Conservation (phyloP, 2,113 vertebrate genomes). For the Paramisgurnus dabryanus region DNA sequence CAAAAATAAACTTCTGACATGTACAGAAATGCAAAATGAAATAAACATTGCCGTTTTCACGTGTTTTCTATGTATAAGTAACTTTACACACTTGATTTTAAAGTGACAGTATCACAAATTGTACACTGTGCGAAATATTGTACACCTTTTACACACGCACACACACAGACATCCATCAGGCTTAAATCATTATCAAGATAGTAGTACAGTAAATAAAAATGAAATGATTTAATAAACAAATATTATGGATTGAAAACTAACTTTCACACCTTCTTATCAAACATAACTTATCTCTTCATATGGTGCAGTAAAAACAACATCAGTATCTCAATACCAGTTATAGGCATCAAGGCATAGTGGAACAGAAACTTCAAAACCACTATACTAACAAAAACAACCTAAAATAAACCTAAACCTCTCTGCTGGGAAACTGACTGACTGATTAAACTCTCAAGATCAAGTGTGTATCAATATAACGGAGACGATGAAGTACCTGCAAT, state of each 20-base stretch:
- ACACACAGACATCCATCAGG: constrained; percentile 13
- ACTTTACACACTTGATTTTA: constrained; percentile 71
- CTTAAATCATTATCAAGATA: constrained; percentile 54
- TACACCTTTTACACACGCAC: constrained; percentile 17
- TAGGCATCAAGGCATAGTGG: constrained; percentile 26
- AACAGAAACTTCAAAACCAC: constrained; percentile 1
- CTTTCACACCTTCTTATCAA: background rate
- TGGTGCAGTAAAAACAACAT: constrained; percentile 57
- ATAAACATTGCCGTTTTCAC: constrained; percentile 57
- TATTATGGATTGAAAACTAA: constrained; percentile 31
- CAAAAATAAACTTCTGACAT: constrained; percentile 63
- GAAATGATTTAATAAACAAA: constrained; percentile 22
- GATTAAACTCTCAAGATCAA: background rate
- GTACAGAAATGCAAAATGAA: constrained; percentile 76
- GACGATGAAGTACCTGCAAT: constrained; percentile 52
- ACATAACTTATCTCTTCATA: constrained; percentile 33
- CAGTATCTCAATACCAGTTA: constrained; percentile 27
- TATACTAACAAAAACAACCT: background rate
- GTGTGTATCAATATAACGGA: constrained; percentile 49
- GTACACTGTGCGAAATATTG: constrained; percentile 63
- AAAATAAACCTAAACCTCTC: background rate
- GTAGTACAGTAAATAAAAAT: constrained; percentile 57
- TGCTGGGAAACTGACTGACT: background rate
- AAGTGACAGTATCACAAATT: constrained; percentile 81
- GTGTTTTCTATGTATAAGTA: constrained; percentile 58